Evolutionary conservation across 2,888 invertebrate genomes (phyloP).

Genomic region (Philaethria dido): DNA sequence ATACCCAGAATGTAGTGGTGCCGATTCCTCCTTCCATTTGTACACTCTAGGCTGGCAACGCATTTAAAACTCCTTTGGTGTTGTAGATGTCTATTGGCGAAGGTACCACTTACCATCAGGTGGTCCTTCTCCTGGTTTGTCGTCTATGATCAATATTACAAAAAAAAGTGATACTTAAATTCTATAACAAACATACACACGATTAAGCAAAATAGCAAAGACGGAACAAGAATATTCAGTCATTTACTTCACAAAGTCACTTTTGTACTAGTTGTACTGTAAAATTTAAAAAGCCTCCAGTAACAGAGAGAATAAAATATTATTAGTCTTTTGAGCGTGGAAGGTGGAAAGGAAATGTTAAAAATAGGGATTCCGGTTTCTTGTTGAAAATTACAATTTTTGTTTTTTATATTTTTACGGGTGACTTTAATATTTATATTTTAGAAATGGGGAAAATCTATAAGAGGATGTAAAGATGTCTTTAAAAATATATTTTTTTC

Average conservation of each 20-base stretch:
- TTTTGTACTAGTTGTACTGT: slow-evolving; percentile 17
- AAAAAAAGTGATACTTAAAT: too few species aligned
- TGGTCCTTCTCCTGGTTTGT: too few species aligned
- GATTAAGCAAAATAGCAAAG: slow-evolving; percentile 18
- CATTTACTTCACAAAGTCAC: slow-evolving; percentile 21
- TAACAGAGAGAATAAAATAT: slow-evolving; percentile 32
- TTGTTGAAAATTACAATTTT: slow-evolving; percentile 10
- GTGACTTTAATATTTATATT: background rate
- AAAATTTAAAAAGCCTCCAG: slow-evolving; percentile 26
- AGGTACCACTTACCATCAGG: too few species aligned
- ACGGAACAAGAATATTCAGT: slow-evolving; percentile 22
- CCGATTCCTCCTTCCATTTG: too few species aligned
- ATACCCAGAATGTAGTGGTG: too few species aligned
- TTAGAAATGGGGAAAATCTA: background rate
- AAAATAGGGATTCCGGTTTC: slow-evolving; percentile 12
- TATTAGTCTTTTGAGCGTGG: slow-evolving; percentile 21
- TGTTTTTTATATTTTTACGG: background rate
- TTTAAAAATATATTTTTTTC: background rate
- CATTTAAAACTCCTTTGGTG: too few species aligned
- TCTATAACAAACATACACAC: slow-evolving; percentile 20
- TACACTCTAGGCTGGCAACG: too few species aligned
- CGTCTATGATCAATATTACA: too few species aligned
- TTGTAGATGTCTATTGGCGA: too few species aligned
- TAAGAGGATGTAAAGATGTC: background rate
- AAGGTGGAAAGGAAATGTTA: slow-evolving; percentile 20